phyloP scores from a whole-genome alignment of 1,140 invertebrate genomes.

The Periplaneta americana region DNA sequence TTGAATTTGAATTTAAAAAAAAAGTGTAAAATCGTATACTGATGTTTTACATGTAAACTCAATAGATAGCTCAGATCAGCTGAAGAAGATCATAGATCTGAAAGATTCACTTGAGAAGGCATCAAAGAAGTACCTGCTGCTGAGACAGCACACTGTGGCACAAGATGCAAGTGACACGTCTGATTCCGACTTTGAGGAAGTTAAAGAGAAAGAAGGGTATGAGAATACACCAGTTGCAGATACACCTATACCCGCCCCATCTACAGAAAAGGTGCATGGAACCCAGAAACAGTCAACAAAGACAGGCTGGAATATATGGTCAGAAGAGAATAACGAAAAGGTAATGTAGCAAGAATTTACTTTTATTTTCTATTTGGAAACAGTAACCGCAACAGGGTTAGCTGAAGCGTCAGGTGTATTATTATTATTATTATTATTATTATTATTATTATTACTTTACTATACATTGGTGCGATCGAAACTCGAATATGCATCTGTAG shows the following conservation, averaged over 20 bases:
- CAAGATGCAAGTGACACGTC: conserved; percentile 14
- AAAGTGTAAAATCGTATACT: too few species aligned
- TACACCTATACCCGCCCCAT: not conserved
- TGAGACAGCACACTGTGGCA: conserved; percentile 14
- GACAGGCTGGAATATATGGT: not conserved
- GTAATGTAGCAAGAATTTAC: not conserved
- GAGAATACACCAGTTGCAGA: conserved; percentile 28
- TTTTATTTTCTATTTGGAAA: not conserved
- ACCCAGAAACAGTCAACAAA: not conserved
- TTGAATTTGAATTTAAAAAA: too few species aligned
- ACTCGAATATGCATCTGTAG: too few species aligned
- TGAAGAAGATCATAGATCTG: conserved; percentile 21
- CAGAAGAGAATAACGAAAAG: conserved; percentile 5
- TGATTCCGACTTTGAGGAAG: conserved; percentile 25
- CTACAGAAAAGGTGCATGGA: not conserved
- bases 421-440: too few species aligned
- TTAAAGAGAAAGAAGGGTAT: conserved; percentile 36
- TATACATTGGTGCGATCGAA: too few species aligned
- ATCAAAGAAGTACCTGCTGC: conserved; percentile 21
- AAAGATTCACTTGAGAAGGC: conserved; percentile 22
- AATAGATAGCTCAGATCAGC: conserved; percentile 1
- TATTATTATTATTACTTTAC: too few species aligned
- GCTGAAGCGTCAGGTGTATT: too few species aligned
- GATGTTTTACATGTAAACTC: too few species aligned
- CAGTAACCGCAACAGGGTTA: not conserved